Conservation (phyloP, 2,797 vertebrate species). For the Sebastiscus albofasciatus region DNA sequence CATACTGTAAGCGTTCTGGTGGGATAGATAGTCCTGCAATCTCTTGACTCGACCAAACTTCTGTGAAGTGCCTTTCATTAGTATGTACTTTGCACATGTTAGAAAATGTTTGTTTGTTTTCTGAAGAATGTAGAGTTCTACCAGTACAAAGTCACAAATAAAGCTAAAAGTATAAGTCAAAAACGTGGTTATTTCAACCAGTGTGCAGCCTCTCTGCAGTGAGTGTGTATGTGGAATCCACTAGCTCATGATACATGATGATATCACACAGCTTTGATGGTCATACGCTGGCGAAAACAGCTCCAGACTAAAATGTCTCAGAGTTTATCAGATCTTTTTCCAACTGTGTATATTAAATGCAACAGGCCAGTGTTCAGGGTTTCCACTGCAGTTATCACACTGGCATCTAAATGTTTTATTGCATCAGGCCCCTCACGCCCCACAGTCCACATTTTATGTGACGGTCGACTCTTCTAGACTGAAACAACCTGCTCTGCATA, state of each 20-base stretch:
- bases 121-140: not conserved
- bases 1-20: not conserved
- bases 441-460: not conserved
- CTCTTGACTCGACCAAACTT: not conserved
- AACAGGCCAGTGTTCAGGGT: not conserved
- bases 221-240: not conserved
- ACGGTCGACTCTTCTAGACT: conserved; percentile 19
- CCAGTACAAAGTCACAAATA: not conserved
- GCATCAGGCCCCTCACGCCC: not conserved
- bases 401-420: conserved; percentile 2
- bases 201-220: not conserved
- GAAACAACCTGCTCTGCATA: conserved; percentile 54
- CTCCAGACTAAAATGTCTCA: not conserved
- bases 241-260: not conserved
- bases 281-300: not conserved
- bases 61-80: not conserved
- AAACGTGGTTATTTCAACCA: not conserved
- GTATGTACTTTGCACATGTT: not conserved
- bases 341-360: not conserved
- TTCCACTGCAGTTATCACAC: not conserved
- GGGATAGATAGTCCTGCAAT: not conserved
- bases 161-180: not conserved
- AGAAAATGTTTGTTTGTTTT: not conserved
- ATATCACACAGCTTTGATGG: not conserved
- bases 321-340: not conserved